phyloP scores from a whole-genome alignment of 2,888 invertebrate genomes.

The Argyra leucocephala region DNA sequence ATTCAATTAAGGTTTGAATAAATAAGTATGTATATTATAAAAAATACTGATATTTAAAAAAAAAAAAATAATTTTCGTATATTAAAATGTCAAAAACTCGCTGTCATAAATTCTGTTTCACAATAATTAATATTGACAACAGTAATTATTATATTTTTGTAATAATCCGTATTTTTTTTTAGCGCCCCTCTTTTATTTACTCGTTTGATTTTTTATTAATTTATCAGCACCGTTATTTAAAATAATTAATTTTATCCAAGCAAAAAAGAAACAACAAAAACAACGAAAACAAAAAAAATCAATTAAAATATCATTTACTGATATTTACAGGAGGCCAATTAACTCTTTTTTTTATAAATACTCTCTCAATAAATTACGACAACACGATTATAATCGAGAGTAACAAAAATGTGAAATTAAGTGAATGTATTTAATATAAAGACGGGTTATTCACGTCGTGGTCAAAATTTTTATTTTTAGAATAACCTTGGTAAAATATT shows the following conservation, averaged over 20 bases:
- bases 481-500: too few relatives aligned
- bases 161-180: not conserved
- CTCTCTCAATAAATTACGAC: too few relatives aligned
- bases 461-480: too few relatives aligned
- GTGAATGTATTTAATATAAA: too few relatives aligned
- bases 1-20: too few relatives aligned
- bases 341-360: not conserved
- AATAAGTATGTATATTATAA: too few relatives aligned
- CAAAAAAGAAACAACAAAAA: not conserved
- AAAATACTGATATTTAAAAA: too few relatives aligned
- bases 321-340: not conserved
- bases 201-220: not conserved
- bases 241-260: not conserved
- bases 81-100: not conserved
- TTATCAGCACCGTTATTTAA: not conserved
- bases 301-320: slow-evolving; percentile 4
- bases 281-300: not conserved
- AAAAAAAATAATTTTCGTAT: too few relatives aligned
- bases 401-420: too few relatives aligned
- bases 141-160: not conserved
- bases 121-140: not conserved
- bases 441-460: too few relatives aligned
- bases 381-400: too few relatives aligned
- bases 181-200: not conserved
- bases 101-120: not conserved